Conservation (phyloP, 2,797 vertebrate genomes). For the Silurus lanzhouensis region DNA sequence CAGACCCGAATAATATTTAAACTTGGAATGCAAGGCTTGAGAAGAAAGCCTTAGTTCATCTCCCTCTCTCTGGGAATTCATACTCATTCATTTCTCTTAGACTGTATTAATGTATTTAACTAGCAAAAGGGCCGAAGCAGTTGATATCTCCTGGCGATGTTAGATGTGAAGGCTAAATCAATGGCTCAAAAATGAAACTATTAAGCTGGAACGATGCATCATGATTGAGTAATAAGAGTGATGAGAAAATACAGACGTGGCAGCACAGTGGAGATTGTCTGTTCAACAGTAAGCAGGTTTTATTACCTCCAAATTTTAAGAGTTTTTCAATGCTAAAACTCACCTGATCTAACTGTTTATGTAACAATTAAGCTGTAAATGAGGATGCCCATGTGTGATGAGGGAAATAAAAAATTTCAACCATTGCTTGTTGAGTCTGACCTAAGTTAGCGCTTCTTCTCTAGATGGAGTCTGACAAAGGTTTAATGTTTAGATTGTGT, state of each 20-base stretch:
- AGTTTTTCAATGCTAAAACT: not conserved
- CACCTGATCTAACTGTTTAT: not conserved
- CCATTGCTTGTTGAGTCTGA: not conserved
- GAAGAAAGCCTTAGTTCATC: not conserved
- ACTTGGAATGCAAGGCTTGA: not conserved
- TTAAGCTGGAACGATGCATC: not conserved
- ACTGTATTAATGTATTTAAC: not conserved
- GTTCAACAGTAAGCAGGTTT: not conserved
- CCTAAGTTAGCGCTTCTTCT: not conserved
- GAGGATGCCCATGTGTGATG: not conserved
- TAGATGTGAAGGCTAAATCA: not conserved
- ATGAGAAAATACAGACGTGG: not conserved
- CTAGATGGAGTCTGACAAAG: not conserved
- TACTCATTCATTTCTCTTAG: not conserved
- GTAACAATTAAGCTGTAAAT: constrained; percentile 6
- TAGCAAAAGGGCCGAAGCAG: not conserved
- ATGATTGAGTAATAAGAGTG: not conserved
- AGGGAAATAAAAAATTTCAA: not conserved
- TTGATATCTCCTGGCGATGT: not conserved
- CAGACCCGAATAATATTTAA: not conserved
- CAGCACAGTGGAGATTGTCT: not conserved
- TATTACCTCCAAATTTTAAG: not conserved
- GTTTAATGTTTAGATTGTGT: too few relatives aligned
- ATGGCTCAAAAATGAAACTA: not conserved
- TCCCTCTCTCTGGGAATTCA: not conserved